These are phyloP conservation scores for Acanthopleura granulata DNA, from an alignment of 2,888 invertebrate species.

Conservation along the genomic window DNA sequence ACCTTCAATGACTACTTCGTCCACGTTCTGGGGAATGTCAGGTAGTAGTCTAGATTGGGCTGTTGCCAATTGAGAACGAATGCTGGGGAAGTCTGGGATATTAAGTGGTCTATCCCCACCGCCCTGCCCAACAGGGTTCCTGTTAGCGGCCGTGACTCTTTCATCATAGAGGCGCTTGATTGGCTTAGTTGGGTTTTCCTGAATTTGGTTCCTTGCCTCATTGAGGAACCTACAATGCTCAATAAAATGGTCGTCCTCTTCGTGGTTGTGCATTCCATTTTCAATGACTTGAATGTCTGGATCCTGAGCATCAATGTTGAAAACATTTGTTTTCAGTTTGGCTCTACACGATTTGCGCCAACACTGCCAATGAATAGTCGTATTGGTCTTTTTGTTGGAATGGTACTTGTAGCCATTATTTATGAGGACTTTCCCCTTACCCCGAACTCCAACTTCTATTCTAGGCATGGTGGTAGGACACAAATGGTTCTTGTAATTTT, in stretches of 20 bases:
- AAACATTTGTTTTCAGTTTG: constrained; percentile 2
- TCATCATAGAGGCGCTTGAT: neutral
- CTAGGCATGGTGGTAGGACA: neutral
- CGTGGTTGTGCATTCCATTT: neutral
- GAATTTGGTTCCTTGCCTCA: neutral
- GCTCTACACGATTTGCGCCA: constrained; percentile 13
- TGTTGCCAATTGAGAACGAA: neutral
- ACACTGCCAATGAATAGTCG: constrained; percentile 14
- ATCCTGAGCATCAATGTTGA: constrained; percentile 2
- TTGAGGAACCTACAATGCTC: neutral
- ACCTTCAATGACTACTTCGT: constrained; percentile 4
- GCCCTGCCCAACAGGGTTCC: neutral
- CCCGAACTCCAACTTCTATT: neutral
- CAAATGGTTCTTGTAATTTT: too few species aligned
- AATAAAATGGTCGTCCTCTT: neutral
- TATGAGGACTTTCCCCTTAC: neutral
- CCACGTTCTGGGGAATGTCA: constrained; percentile 6
- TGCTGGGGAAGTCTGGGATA: neutral
- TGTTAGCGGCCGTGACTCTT: neutral
- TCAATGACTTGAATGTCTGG: neutral
- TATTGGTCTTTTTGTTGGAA: neutral
- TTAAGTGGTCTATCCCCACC: constrained; percentile 15
- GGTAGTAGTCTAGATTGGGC: neutral
- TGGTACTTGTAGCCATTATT: neutral
- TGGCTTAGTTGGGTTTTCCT: neutral